phyloP scores from a whole-genome alignment of 2,113 vertebrate genomes.

The Silurus glanis region DNA sequence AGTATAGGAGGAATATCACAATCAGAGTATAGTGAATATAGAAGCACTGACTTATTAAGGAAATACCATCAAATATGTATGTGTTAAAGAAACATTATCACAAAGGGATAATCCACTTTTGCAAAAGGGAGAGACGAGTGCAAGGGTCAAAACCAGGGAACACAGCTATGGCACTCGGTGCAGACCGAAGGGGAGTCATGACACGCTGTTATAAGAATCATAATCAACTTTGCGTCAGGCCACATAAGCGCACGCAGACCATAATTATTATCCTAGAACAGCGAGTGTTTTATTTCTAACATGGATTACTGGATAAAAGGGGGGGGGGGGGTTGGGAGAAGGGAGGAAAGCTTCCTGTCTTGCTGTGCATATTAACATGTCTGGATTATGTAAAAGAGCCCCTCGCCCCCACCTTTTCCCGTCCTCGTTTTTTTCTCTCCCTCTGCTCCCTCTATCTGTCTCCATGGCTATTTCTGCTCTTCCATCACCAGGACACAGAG shows the following conservation, averaged over 20 bases:
- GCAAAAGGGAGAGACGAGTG: not conserved
- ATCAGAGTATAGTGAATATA: not conserved
- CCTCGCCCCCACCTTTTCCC: not conserved
- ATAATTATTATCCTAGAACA: not conserved
- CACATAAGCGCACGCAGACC: too few relatives aligned
- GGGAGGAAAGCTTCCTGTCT: not conserved
- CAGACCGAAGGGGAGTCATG: not conserved
- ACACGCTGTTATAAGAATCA: not conserved
- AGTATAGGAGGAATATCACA: not conserved
- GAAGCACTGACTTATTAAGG: not conserved
- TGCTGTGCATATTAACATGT: constrained; percentile 33
- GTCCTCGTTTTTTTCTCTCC: not conserved
- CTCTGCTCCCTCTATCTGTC: constrained; percentile 7
- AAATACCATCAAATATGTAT: not conserved
- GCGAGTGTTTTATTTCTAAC: not conserved
- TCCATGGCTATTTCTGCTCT: constrained; percentile 8
- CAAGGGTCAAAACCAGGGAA: not conserved
- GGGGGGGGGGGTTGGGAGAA: not conserved
- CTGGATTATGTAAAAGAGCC: constrained; percentile 34
- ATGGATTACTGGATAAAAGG: not conserved
- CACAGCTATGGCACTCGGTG: not conserved
- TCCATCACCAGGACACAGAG: constrained; percentile 27
- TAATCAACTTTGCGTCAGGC: not conserved
- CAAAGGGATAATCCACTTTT: not conserved
- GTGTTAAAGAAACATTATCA: not conserved